phyloP scores from a whole-genome alignment of 2,888 invertebrate genomes.

The Sinhomidia bicolor region DNA sequence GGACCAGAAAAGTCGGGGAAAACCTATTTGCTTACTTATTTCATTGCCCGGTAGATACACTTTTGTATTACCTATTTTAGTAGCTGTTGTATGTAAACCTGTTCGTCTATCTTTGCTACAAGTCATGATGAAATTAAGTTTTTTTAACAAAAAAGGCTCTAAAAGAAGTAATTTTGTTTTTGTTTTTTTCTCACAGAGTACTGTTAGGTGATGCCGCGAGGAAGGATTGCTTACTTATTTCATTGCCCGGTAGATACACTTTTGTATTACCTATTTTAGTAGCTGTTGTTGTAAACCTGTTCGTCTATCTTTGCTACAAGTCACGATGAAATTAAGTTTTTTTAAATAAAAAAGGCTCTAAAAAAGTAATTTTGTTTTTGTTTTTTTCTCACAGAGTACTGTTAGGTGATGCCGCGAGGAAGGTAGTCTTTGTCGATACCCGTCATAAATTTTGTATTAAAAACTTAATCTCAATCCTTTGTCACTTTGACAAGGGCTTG shows the following conservation, averaged over 20 bases:
- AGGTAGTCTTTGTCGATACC: constrained; percentile 76
- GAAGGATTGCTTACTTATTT: constrained; percentile 76
- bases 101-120: no score
- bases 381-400: constrained; percentile 68
- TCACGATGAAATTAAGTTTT: no score
- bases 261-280: no score
- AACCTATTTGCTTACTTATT: constrained; percentile 76
- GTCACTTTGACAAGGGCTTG: constrained; percentile 58
- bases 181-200: constrained; percentile 62
- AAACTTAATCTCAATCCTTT: constrained; percentile 67
- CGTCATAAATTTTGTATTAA: constrained; percentile 71
- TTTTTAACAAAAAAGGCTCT: no score
- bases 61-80: no score
- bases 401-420: constrained; percentile 64
- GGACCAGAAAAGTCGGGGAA: constrained; percentile 76
- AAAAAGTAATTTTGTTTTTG: not conserved
- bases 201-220: constrained; percentile 66
- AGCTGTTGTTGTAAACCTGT: no score
- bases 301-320: no score
- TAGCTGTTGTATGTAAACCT: no score
- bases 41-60: constrained; percentile 78
- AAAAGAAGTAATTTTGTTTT: not conserved
- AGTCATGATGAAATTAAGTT: no score
- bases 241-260: constrained; percentile 77
- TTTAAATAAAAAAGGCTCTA: no score